A percentile compares a stretch with the other conserved stretches of the same genome.
These are phyloP conservation scores for Liolophura sinensis DNA, from an alignment of 1,140 invertebrate species.

Conservation along the genomic window DNA sequence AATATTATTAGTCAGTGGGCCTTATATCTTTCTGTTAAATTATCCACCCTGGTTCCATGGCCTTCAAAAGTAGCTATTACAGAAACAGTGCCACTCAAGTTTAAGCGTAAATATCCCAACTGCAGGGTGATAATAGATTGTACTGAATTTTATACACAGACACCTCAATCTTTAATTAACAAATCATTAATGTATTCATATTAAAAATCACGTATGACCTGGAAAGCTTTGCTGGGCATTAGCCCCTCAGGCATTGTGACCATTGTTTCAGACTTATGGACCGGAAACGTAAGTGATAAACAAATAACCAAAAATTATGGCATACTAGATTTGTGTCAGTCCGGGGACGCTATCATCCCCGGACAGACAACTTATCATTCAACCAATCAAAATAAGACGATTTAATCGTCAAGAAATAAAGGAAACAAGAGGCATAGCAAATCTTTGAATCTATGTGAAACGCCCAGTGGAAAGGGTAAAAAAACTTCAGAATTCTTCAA, in stretches of 20 bases:
- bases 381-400: conserved; percentile 3
- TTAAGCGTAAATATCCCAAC: conserved; percentile 1
- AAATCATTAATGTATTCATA: conserved; percentile 4
- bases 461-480: too few species aligned
- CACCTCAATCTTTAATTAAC: not conserved
- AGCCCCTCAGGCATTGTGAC: not conserved
- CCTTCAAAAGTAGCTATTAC: conserved; percentile 5
- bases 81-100: conserved; percentile 4
- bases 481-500: not conserved
- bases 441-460: conserved; percentile 10
- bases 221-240: conserved; percentile 1
- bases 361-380: conserved; percentile 7
- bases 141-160: conserved; percentile 8
- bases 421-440: conserved; percentile 9
- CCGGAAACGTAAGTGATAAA: not conserved
- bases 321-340: not conserved
- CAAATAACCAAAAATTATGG: not conserved
- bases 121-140: conserved; percentile 8
- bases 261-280: conserved; percentile 5
- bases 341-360: not conserved
- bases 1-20: conserved; percentile 3
- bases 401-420: not conserved
- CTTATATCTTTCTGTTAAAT: not conserved
- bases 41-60: conserved; percentile 2
- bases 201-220: conserved; percentile 7